Evolutionary conservation across 2,797 vertebrate genomes (phyloP), one percentile per base, ranked within the genome.

Genomic region (Florisuga fusca): DNA sequence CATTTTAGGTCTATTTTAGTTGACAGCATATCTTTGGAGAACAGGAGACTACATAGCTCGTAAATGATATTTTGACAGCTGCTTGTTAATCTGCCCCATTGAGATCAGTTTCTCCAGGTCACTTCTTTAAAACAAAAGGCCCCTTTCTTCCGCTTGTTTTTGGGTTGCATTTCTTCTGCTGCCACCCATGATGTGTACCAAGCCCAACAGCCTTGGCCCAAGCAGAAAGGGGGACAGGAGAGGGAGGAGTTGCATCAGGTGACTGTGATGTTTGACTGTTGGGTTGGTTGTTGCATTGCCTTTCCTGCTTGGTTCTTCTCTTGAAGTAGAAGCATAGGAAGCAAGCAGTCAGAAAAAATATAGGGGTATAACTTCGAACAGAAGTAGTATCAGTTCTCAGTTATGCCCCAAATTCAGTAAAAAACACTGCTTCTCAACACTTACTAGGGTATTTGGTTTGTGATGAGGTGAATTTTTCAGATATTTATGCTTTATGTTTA

Each of bases 1-100:
- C 27, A 58, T 93, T 93, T 92, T 69, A 90, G 48, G 77, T 74
- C 87, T 91, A 93, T 92, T 95, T 72, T 66, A 72, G 80, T 84
- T 92, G 85, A 93, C 91, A 91, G 77, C 34, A 87, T 43, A 58
- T 96, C 94, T 96, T 92, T 66, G 79, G 95, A 95, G 95, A 93
- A 74, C 78, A 83, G 33, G 73, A 92, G 91, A 90, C 89, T 41
- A 62, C 21, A 23, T 2, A 63, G 54, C 36, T 85, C 14, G 5
- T 93, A 96, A 93, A 86, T 83, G 84, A 55, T 95, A 92, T 87
- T 92, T 85, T 93, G 93, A 91, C 94, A 94, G 94, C 34, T 54
- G 11, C 54, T 55, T 51, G 69, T 84, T 94, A 91, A 83, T 77
- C 87, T 64, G 53, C 26, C 62, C 88, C 16, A 1, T 7, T 46